A percentile compares a stretch with the other conserved stretches of the same genome.
phyloP scores from a whole-genome alignment of 2,113 vertebrate genomes.

The Petroica traversi region DNA sequence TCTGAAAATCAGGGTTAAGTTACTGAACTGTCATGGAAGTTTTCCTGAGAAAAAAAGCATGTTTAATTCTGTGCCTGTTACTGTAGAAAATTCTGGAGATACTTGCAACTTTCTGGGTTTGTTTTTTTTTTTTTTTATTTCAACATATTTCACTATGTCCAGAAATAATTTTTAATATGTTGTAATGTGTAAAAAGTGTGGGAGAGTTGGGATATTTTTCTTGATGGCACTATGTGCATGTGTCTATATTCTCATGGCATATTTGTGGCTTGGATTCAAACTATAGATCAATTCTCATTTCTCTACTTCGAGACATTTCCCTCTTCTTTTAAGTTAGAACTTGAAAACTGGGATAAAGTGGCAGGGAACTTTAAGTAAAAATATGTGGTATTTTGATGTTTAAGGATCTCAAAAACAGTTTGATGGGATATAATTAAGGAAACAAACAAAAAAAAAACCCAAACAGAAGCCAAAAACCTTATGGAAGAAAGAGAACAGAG shows the following conservation, averaged over 20 bases:
- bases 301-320: not conserved
- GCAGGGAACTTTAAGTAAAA: not conserved
- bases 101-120: not conserved
- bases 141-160: constrained; percentile 14
- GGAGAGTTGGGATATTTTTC: constrained; percentile 55
- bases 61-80: not conserved
- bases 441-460: not conserved
- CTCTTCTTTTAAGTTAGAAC: not conserved
- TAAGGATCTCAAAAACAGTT: not conserved
- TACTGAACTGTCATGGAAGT: not conserved
- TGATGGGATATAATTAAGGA: constrained; percentile 26
- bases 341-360: not conserved
- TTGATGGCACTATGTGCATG: constrained; percentile 40
- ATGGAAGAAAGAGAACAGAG: not conserved
- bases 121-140: not conserved
- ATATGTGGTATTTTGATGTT: not conserved
- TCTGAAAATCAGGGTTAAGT: not conserved
- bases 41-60: not conserved
- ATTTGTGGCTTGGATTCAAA: constrained; percentile 62
- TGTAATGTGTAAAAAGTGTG: constrained; percentile 52
- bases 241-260: constrained; percentile 49
- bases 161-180: constrained; percentile 54
- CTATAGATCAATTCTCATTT: constrained; percentile 48
- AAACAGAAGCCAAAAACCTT: not conserved
- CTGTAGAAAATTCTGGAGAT: not conserved